A percentile compares a stretch with the other conserved stretches of the same genome.
Conservation (phyloP, 2,113 vertebrate genomes). For the Myiozetetes cayanensis region DNA sequence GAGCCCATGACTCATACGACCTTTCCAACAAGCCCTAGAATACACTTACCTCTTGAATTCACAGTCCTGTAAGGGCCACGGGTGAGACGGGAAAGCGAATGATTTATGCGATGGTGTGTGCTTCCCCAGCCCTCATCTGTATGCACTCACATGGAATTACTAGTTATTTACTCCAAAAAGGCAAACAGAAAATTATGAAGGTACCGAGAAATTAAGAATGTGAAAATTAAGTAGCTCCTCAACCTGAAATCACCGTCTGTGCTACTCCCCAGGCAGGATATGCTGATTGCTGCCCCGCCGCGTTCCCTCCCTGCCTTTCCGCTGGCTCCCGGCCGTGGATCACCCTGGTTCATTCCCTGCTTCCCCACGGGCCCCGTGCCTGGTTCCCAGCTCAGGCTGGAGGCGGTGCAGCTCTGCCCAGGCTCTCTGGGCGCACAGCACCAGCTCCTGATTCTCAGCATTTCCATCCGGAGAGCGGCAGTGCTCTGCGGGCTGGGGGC, state of each 20-base stretch:
- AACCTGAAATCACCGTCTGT: neutral
- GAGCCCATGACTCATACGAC: conserved; percentile 51
- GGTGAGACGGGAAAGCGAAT: neutral
- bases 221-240: neutral
- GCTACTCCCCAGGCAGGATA: neutral
- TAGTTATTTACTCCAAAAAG: neutral
- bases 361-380: neutral
- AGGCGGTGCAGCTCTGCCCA: neutral
- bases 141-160: neutral
- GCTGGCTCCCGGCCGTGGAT: neutral
- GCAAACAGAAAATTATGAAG: neutral
- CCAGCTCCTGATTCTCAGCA: neutral
- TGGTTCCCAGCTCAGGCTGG: neutral
- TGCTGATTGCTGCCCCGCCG: neutral
- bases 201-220: neutral
- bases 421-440: neutral
- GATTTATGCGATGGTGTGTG: neutral
- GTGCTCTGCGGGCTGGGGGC: accelerated
- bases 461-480: neutral
- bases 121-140: neutral
- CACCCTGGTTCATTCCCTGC: neutral
- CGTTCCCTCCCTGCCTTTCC: neutral
- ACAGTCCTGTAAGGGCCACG: neutral
- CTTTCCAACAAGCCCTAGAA: conserved; percentile 24
- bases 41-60: conserved; percentile 3